phyloP scores from a whole-genome alignment of 1,140 invertebrate species.

The Drosophila lacteicornis region DNA sequence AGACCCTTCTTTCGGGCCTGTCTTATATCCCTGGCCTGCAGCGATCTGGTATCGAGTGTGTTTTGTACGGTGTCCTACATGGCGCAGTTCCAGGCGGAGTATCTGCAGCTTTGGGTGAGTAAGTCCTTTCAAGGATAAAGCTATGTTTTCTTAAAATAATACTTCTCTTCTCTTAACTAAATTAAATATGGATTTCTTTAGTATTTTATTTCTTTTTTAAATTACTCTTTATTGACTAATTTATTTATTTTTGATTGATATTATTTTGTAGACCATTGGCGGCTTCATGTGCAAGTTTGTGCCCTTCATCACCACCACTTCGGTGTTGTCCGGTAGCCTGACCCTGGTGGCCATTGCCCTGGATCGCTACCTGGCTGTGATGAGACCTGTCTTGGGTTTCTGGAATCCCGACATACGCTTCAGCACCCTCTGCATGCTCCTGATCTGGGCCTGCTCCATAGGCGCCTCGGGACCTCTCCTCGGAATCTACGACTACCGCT shows the following conservation, averaged over 20 bases:
- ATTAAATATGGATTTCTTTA: too few species aligned
- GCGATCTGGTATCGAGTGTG: conserved; percentile 84
- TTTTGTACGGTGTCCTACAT: conserved; percentile 64
- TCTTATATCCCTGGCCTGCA: conserved; percentile 85
- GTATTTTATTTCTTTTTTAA: too few species aligned
- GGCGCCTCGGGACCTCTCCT: conserved; percentile 68
- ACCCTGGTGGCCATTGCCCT: conserved; percentile 86
- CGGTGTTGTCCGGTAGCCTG: conserved; percentile 85
- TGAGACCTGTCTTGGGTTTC: conserved; percentile 73
- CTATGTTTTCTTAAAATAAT: too few species aligned
- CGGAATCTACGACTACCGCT: conserved; percentile 51
- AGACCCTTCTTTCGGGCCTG: conserved; percentile 80
- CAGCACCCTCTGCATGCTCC: conserved; percentile 62
- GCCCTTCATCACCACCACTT: conserved; percentile 85
- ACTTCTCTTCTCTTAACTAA: too few species aligned
- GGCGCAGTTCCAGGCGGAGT: conserved; percentile 58
- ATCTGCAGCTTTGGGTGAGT: conserved; percentile 77
- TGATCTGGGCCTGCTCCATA: conserved; percentile 81
- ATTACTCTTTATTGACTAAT: too few species aligned
- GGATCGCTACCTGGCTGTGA: conserved; percentile 86
- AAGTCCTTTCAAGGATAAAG: too few species aligned
- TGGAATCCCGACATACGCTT: conserved; percentile 84
- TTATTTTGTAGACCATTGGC: conserved; percentile 80
- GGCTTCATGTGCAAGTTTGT: conserved; percentile 85
- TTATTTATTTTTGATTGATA: too few species aligned